These are phyloP conservation scores for Stegophylla sp. DNA, from an alignment of 2,888 invertebrate species.

Conservation along the genomic window DNA sequence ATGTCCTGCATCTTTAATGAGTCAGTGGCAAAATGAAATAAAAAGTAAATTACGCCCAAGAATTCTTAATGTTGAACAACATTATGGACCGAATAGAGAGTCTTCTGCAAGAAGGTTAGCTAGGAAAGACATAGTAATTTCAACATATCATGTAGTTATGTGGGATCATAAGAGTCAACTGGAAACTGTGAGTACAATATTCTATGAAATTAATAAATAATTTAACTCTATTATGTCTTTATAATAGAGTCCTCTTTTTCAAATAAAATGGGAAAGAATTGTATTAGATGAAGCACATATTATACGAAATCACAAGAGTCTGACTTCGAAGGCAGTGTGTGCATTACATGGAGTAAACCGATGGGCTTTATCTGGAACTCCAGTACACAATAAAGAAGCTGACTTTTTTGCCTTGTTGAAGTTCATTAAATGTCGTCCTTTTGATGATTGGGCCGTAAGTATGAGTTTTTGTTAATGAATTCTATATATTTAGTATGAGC, in stretches of 20 bases:
- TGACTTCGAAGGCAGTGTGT: slow-evolving; percentile 76
- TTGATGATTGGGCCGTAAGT: slow-evolving; percentile 78
- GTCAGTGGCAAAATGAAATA: slow-evolving; percentile 89
- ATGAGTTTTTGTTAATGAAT: neutral
- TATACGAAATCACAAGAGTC: slow-evolving; percentile 85
- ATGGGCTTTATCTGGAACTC: slow-evolving; percentile 92
- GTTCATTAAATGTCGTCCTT: slow-evolving; percentile 85
- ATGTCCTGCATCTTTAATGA: slow-evolving; percentile 88
- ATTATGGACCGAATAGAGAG: slow-evolving; percentile 81
- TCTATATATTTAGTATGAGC: neutral
- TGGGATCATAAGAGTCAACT: slow-evolving; percentile 68
- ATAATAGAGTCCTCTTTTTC: slow-evolving; percentile 71
- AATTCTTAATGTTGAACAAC: slow-evolving; percentile 72
- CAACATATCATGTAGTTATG: slow-evolving; percentile 82
- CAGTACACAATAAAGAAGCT: slow-evolving; percentile 90
- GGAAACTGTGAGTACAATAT: slow-evolving; percentile 39
- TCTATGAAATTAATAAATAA: no score
- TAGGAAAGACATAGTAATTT: slow-evolving; percentile 81
- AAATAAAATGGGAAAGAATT: slow-evolving; percentile 82
- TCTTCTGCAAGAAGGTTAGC: slow-evolving; percentile 72
- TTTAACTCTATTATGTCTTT: neutral
- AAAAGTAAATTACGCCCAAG: slow-evolving; percentile 71
- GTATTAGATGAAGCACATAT: slow-evolving; percentile 94
- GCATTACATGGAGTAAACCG: slow-evolving; percentile 71
- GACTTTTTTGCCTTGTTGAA: slow-evolving; percentile 82